Evolutionary conservation across 2,113 vertebrate species (phyloP).

Genomic region (Vidua macroura): DNA sequence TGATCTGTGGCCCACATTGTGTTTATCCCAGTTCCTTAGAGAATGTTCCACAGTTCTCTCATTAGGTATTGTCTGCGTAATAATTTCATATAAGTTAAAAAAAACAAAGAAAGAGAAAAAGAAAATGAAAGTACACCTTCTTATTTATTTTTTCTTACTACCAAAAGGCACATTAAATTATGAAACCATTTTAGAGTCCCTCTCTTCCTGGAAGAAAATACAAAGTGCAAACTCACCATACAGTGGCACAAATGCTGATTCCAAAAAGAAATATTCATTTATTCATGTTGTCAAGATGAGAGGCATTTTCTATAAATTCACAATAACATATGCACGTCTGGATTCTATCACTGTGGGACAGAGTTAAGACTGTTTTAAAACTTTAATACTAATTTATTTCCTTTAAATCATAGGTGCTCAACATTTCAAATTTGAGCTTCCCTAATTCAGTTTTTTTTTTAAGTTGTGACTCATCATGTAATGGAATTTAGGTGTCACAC

Average conservation of each 20-base stretch:
- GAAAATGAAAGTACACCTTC: fast-evolving
- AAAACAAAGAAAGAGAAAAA: too few relatives aligned
- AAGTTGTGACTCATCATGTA: not conserved
- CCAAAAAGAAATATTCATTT: not conserved
- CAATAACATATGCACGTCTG: not conserved
- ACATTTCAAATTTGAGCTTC: not conserved
- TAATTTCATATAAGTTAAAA: not conserved
- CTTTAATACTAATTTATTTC: not conserved
- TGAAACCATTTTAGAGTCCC: not conserved
- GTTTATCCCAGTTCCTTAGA: not conserved
- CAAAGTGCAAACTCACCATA: not conserved
- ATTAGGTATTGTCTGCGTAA: not conserved
- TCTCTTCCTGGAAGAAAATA: not conserved
- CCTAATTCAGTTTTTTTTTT: not conserved
- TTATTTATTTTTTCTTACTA: not conserved
- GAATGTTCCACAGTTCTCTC: not conserved
- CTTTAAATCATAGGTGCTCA: not conserved
- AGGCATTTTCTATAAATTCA: not conserved
- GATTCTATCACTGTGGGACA: not conserved
- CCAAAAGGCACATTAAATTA: not conserved
- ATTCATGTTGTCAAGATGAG: not conserved
- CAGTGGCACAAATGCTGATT: not conserved
- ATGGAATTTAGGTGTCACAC: not conserved
- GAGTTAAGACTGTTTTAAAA: not conserved
- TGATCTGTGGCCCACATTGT: not conserved